A percentile compares a stretch with the other conserved stretches of the same genome.
Conservation (phyloP, 2,797 vertebrate species). For the Catostomus latipinnis region DNA sequence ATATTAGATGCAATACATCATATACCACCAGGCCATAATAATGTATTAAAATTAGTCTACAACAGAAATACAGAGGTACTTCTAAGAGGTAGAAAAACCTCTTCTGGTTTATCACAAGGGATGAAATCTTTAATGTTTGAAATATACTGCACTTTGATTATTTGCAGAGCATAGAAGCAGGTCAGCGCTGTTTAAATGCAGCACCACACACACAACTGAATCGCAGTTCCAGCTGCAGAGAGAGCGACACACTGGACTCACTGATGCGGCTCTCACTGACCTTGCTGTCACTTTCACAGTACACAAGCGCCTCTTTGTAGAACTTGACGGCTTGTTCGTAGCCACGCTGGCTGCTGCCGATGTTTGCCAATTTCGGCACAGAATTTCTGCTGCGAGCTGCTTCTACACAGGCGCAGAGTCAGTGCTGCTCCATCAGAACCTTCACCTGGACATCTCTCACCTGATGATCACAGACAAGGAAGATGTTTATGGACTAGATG, state of each 20-base stretch:
- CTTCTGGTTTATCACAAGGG: too few relatives aligned
- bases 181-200: slow-evolving; percentile 2
- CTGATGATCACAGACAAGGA: slow-evolving; percentile 65
- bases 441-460: slow-evolving; percentile 93
- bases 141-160: neutral
- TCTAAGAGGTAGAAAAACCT: too few relatives aligned
- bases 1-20: too few relatives aligned
- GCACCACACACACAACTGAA: slow-evolving; percentile 25
- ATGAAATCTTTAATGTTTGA: too few relatives aligned
- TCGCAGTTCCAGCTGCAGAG: slow-evolving; percentile 76
- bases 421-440: slow-evolving; percentile 90
- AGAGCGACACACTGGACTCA: slow-evolving; percentile 72
- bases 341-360: slow-evolving; percentile 88
- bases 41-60: too few relatives aligned
- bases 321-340: slow-evolving; percentile 96
- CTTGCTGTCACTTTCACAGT: slow-evolving; percentile 96
- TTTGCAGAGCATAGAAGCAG: neutral
- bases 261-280: slow-evolving; percentile 81
- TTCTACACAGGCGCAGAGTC: slow-evolving; percentile 90
- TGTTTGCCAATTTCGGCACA: slow-evolving; percentile 95
- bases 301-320: slow-evolving; percentile 98
- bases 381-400: slow-evolving; percentile 91
- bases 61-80: too few relatives aligned
- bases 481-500: too few relatives aligned
- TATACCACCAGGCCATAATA: too few relatives aligned